Evolutionary conservation across 2,888 invertebrate genomes (phyloP), one percentile per base, ranked within the genome.

Genomic region (Stegophylla sp.): DNA sequence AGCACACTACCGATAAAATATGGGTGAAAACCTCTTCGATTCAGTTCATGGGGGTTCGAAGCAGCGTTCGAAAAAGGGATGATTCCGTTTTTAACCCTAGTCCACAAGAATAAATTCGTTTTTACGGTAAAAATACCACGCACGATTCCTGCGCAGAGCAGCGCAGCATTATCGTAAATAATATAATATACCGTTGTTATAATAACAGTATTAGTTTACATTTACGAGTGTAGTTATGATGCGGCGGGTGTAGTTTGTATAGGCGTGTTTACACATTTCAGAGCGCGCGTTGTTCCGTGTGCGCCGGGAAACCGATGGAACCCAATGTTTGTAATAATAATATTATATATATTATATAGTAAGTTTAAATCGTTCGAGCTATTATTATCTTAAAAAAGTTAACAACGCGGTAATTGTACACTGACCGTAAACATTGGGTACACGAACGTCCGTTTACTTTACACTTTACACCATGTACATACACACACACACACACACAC

Each of bases 331-430:
- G 34, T 34, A 34, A 20, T 23, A 26, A 43, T 43, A 61, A 72
- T 15, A n/a, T n/a, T n/a, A n/a, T n/a, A n/a, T n/a, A n/a, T n/a
- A n/a, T n/a, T n/a, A n/a, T n/a, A n/a, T n/a, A n/a, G n/a, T n/a
- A n/a, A n/a, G 15, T 15, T 34, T 23, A 23, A 51, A 63, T 64
- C 51, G 4, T 63, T 63, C 13, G 41, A 23, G 12, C 17, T 23
- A 23, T 75, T 64, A 75, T 64, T 64, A 75, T 51, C 34, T 34
- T 41, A 75, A 63, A 51, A n/a, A 63, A 63, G 20, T 0, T 63
- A 48, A 63, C 1, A 56, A 61, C 26, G 34, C 59, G 34, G 17
- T 73, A 73, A 73, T 61, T 61, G 61, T 20, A 45, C 2, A 45
- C 2, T 20, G 48, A 48, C 45, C 20, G 41, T 53, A 41, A 41